Percentiles rank a stretch among this genome's conserved stretches.
phyloP scores from a whole-genome alignment of 2,113 vertebrate species.

The Zosterops lateralis region DNA sequence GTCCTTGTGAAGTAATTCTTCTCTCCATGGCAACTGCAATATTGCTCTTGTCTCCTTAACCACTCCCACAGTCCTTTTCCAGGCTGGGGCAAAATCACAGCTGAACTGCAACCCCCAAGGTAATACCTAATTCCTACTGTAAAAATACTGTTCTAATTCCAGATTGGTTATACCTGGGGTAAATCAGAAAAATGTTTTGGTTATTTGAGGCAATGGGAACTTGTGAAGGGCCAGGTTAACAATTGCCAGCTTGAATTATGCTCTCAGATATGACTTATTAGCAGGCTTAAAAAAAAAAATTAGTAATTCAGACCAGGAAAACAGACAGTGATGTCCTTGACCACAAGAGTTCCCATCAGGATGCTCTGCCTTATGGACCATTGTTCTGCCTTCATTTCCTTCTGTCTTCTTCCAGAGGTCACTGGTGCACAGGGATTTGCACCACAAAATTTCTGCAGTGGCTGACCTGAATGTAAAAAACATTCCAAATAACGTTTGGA shows the following conservation, averaged over 20 bases:
- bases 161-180: fast-evolving
- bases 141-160: neutral
- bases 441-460: neutral
- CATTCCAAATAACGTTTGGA: neutral
- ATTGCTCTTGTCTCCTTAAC: neutral
- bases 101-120: neutral
- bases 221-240: neutral
- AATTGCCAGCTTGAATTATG: neutral
- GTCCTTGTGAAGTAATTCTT: neutral
- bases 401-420: neutral
- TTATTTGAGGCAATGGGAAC: neutral
- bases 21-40: neutral
- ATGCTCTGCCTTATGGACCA: neutral
- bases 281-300: neutral
- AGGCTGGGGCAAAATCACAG: neutral
- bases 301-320: neutral
- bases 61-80: neutral
- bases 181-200: neutral
- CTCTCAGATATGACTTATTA: neutral
- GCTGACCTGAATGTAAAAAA: neutral
- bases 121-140: neutral
- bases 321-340: neutral
- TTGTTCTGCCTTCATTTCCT: neutral
- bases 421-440: neutral
- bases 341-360: neutral